Base-by-base conservation (phyloP, 2,888 invertebrate species). In the Tuberolachnus salignus region DNA sequence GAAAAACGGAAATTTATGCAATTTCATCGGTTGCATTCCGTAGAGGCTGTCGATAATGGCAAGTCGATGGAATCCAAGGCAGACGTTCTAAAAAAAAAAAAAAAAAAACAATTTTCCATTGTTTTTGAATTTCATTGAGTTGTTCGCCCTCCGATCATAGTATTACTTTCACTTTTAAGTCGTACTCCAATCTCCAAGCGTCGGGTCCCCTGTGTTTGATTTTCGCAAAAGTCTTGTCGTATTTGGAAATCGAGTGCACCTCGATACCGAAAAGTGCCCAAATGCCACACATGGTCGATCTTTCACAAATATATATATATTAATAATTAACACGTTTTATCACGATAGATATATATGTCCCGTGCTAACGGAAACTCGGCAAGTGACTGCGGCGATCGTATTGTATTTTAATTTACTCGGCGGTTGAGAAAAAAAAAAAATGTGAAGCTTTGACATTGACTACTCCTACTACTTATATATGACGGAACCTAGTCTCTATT, bases 21-120 rank as follows among this genome's bases (percentile, higher is more conserved):
- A 85, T 81, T 89, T 89, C 91, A 92, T 91, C 0, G 92, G 92
- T 84, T 92, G 92, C 92, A 92, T 92, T 67, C 92, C 92, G 85
- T 91, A 89, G 0, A 90, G 86, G 59, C 89, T 87, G 84, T 92
- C 92, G 8, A 92, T 89, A 83, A 92, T 92, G 19, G 91, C 86
- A 61, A 92, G 85, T 82, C 92, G 87, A 83, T 92, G 91, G 84
- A 92, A 92, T 26, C 91, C 92, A 70, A 92, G 85, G 82, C 89
- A 88, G 21, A 88, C 88, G 83, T 89, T 89, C 86, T 92, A 86
- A 81, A 81, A 51, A 82, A 71, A 80, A 67, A 75, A 72, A 75
- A 19, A n/a, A 49, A 21, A 10, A 11, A 16, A 55, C 55, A 34
- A 49, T 21, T 2, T n/a, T 21, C n/a, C 34, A 3, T 19, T 21